phyloP scores from a whole-genome alignment of 2,797 vertebrate genomes.

The Tauraco hartlaubi region DNA sequence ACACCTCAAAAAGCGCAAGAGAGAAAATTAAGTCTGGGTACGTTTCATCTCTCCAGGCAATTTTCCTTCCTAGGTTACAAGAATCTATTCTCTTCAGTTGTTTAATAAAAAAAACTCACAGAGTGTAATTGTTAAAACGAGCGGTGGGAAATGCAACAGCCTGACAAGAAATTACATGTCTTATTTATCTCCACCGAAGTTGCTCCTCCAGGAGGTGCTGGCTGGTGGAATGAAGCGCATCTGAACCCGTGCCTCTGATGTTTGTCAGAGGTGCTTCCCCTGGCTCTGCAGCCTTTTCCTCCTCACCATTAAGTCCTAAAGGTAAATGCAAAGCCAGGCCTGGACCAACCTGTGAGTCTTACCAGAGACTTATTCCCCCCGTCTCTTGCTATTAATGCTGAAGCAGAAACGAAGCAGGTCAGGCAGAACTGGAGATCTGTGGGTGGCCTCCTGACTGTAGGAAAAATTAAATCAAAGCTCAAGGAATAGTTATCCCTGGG shows the following conservation, averaged over 20 bases:
- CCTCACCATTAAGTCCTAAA: not conserved
- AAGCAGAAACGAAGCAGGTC: constrained; percentile 2
- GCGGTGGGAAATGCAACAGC: constrained; percentile 3
- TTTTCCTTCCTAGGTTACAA: constrained; percentile 44
- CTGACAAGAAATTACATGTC: constrained; percentile 63
- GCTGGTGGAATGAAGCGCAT: not conserved
- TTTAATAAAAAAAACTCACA: constrained; percentile 28
- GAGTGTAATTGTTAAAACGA: constrained; percentile 37
- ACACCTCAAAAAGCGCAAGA: not conserved
- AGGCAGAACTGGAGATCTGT: constrained; percentile 24
- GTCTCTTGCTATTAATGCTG: not conserved
- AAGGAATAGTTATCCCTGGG: constrained; percentile 33
- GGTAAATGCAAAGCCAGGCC: not conserved
- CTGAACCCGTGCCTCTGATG: not conserved
- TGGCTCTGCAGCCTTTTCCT: not conserved
- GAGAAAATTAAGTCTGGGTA: constrained; percentile 46
- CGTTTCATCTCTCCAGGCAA: constrained; percentile 50
- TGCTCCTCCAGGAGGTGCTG: not conserved
- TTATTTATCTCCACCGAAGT: constrained; percentile 23
- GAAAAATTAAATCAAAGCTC: constrained; percentile 55
- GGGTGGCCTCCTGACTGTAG: constrained; percentile 33
- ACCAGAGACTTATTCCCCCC: not conserved
- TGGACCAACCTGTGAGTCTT: not conserved
- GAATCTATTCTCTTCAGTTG: constrained; percentile 29
- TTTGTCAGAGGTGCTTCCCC: not conserved